Percentiles rank a stretch among this genome's conserved stretches.
Evolutionary conservation across 2,113 vertebrate genomes (phyloP).

Genomic region (Clarias magur): DNA sequence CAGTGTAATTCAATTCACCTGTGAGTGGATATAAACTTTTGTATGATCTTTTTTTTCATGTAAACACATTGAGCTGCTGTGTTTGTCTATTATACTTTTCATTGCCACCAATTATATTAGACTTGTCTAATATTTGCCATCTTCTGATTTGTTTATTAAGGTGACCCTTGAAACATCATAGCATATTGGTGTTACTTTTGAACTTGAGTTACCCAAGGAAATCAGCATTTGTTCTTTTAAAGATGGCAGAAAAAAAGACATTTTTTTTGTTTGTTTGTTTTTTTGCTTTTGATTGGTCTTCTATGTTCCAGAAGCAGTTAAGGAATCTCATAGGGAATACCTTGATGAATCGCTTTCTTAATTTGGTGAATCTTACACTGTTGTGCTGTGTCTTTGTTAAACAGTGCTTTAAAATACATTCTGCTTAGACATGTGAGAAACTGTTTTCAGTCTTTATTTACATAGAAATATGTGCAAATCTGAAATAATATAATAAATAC

Average conservation of each 20-base stretch:
- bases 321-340: not conserved
- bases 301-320: not conserved
- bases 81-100: not conserved
- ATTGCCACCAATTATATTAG: not conserved
- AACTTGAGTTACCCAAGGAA: not conserved
- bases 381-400: not conserved
- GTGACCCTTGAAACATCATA: not conserved
- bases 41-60: not conserved
- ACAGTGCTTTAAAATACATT: not conserved
- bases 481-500: too few relatives aligned
- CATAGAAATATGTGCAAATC: not conserved
- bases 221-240: not conserved
- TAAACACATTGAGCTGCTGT: not conserved
- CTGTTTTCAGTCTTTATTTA: conserved; percentile 11
- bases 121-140: not conserved
- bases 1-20: too few relatives aligned
- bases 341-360: not conserved
- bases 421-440: not conserved
- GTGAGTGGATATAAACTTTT: too few relatives aligned
- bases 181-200: not conserved
- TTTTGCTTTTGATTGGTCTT: too few relatives aligned
- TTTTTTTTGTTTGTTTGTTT: too few relatives aligned
- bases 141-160: not conserved
- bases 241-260: too few relatives aligned
- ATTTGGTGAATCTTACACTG: not conserved